Base-by-base conservation (phyloP, 2,888 invertebrate species). In the Drosophila kokeensis region DNA sequence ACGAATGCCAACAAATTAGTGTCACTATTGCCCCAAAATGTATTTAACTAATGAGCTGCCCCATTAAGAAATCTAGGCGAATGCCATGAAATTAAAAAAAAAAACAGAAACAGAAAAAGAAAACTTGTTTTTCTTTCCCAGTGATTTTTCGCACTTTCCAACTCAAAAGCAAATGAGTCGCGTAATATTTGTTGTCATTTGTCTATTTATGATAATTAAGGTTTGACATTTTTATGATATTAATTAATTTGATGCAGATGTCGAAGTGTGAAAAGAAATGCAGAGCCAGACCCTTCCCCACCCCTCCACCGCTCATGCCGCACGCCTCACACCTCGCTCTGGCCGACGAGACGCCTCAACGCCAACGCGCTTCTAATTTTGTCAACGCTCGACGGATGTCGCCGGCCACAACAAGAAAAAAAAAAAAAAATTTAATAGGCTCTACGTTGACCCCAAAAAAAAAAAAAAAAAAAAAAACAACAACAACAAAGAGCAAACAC, bases 191-290 rank as follows among this genome's bases (percentile, higher is more conserved):
- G 81, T 86, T 89, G 86, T 88, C 86, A 71, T 88, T 90, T 72
- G 69, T 72, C 83, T 83, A 88, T 87, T 86, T 88, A 81, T 87
- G 87, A 75, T 89, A 89, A 88, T 90, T 88, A 87, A 87, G 85
- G 75, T 76, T 79, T 87, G 90, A 90, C 84, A 81, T 80, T 89
- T 90, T 90, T 81, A 89, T 87, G 88, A 79, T 88, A 85, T 90
- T 89, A 88, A 90, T 89, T 90, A 84, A 83, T 89, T 90, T 90
- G 87, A 84, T 76, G 63, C 38, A 55, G 36, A n/a, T 54, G 69
- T 21, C 40, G 54, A 72, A 58, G 78, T 81, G 79, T 81, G 63
- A 81, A 79, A 72, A 54, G 62, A 63, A 66, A 65, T 48, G 53
- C 54, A 52, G 42, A 59, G 52, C 58, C 57, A 60, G 36, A 24